A percentile compares a stretch with the other conserved stretches of the same genome.
These are phyloP conservation scores for Micromys minutus DNA, from an alignment of 2,113 vertebrate genomes.

Conservation along the genomic window DNA sequence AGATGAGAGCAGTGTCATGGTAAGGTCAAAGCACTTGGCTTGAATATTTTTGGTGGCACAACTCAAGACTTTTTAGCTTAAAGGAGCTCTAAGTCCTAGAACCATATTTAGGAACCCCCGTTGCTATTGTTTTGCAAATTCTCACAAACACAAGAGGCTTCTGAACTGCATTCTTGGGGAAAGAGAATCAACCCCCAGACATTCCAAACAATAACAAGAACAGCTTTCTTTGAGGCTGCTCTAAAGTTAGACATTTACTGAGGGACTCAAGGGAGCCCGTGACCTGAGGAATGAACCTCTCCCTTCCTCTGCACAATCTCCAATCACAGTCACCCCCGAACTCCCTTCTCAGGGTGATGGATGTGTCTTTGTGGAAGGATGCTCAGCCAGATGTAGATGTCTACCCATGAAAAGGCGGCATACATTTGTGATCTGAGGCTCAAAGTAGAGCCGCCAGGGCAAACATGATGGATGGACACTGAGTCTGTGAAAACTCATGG, in stretches of 20 bases:
- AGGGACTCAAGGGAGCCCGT: slow-evolving; percentile 36
- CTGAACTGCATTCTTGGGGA: slow-evolving; percentile 27
- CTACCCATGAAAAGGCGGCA: neutral
- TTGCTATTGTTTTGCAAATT: slow-evolving; percentile 35
- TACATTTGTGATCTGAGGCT: slow-evolving; percentile 20
- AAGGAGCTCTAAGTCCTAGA: neutral
- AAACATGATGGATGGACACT: neutral
- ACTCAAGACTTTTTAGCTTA: slow-evolving; percentile 25
- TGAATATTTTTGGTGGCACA: neutral
- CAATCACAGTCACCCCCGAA: neutral
- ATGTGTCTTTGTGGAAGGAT: neutral
- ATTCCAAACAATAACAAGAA: slow-evolving; percentile 48
- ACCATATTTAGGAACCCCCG: neutral
- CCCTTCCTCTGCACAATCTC: neutral
- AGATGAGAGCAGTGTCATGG: neutral
- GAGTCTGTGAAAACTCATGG: neutral
- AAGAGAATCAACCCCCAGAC: slow-evolving; percentile 44
- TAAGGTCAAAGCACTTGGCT: slow-evolving; percentile 20
- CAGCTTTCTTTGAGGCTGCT: slow-evolving; percentile 27
- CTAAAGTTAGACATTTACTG: slow-evolving; percentile 33
- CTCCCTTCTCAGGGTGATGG: neutral
- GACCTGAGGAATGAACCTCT: neutral
- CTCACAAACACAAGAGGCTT: slow-evolving; percentile 10
- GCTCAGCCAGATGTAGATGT: neutral
- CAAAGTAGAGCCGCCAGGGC: neutral